A percentile compares a stretch with the other conserved stretches of the same genome.
Conservation (phyloP, 2,888 invertebrate genomes). For the Cheilosia soror region DNA sequence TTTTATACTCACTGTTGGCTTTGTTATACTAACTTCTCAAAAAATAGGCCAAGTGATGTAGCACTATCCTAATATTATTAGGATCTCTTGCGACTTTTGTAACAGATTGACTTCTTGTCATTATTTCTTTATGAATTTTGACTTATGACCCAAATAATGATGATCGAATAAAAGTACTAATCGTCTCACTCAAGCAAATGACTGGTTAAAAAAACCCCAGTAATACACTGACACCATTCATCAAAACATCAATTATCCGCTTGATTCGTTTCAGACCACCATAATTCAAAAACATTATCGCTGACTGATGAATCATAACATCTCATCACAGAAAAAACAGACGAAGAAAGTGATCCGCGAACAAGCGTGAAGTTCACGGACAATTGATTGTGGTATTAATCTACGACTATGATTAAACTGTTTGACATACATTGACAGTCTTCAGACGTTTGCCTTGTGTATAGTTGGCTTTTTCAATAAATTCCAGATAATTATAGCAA, state of each 20-base stretch:
- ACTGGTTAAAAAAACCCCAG: too few relatives aligned
- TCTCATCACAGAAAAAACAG: background rate
- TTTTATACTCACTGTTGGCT: too few relatives aligned
- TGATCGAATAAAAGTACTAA: too few relatives aligned
- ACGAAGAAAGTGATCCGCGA: slow-evolving; percentile 5
- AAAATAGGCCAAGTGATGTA: too few relatives aligned
- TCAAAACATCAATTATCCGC: background rate
- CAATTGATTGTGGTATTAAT: slow-evolving; percentile 19
- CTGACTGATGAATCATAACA: slow-evolving; percentile 10
- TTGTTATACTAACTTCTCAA: too few relatives aligned
- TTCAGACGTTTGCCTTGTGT: slow-evolving; percentile 3
- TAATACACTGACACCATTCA: too few relatives aligned
- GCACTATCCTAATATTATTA: too few relatives aligned
- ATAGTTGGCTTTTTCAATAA: slow-evolving; percentile 2
- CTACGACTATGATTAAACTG: slow-evolving; percentile 41
- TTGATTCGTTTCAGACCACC: background rate
- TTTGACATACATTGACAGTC: slow-evolving; percentile 45
- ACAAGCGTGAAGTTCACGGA: slow-evolving; percentile 53
- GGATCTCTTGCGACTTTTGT: too few relatives aligned
- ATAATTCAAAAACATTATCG: background rate
- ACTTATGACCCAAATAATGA: too few relatives aligned
- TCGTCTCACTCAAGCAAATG: too few relatives aligned
- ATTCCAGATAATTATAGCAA: slow-evolving; percentile 37
- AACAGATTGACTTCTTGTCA: too few relatives aligned
- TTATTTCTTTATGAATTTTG: too few relatives aligned